Base-by-base conservation (phyloP, 1,140 invertebrate genomes). In the Heliconius nattereri region DNA sequence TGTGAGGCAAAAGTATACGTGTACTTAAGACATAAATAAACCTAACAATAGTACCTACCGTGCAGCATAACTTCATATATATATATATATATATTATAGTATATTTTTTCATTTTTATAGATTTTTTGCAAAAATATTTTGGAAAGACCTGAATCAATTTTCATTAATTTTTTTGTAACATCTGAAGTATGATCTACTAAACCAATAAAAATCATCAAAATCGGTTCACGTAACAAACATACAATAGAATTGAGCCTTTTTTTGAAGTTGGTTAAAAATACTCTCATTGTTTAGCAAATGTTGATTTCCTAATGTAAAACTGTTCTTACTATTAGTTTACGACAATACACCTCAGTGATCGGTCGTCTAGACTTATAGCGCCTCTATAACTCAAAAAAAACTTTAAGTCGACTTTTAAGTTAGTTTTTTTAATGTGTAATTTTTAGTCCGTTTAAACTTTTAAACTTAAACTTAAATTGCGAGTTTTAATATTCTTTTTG, bases 271-370 rank as follows among this genome's bases (percentile, higher is more conserved):
- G 26, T 29, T 66, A 13, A 66, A 66, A 66, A 66, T 66, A 29
- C 26, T 13, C 9, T 66, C 60, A 66, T 66, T 66, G 60, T 66
- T n/a, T 66, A 11, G 13, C 60, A 6, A 29, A 13, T 29, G 60
- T 66, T 66, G 60, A 29, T 66, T 29, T 66, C 60, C 60, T 66
- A 29, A 26, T 66, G 60, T 19, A 66, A 66, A 66, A 60, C 60
- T 66, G 60, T 16, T 66, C 60, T 66, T 29, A 29, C 60, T 66
- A 29, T 16, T 66, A 66, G 60, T 66, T 66, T 16, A 66, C 60
- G 60, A 66, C 60, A 66, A 26, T 26, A 66, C 60, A 66, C 23
- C 60, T 66, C 3, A 66, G 60, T 29, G 23, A 29, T 66, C 60
- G 60, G 60, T 66, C 60, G 60, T 29, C 60, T 26, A 23, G 20